Evolutionary conservation across 2,888 invertebrate species (phyloP), one percentile per base, ranked within the genome.

Genomic region (Sabatieria punctata): DNA sequence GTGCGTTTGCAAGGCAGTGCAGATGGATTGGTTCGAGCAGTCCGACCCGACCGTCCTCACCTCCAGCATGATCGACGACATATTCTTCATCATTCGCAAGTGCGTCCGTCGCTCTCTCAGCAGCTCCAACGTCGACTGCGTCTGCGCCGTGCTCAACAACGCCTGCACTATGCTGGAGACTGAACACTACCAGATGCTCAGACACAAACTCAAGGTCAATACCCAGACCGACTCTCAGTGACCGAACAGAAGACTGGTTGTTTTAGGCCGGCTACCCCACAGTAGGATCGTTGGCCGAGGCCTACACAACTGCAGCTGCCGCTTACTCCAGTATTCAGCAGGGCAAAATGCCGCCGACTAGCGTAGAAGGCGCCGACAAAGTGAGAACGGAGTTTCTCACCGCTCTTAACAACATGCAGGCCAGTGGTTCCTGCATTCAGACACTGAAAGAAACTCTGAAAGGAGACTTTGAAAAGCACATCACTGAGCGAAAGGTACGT

Each of bases 31-130:
- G 77, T 58, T 70, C 80, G 51, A 82, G 77, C 54, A 75, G 78
- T 24, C 77, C 33, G 11, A 11, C 33, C 33, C n/a, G 13, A 33
- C 33, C 25, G 22, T 11, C 6, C 8, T 15, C 54, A 43, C 21
- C 24, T 43, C 4, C 52, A 69, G 68, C 69, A 80, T 97, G 73
- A 83, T 95, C 0, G 97, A 97, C 66, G 95, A 97, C 68, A 82
- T 91, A 1, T 95, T 95, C 70, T 97, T 86, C 66, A 88, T 97
- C 54, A 78, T 93, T 2, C 80, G 88, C 59, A 95, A 95, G 71
- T 86, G 89, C 58, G 82, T 93, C 43, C 84, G 88, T 54, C 79
- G 95, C 53, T 80, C 86, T n/a, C 73, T 89, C 54, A 80, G 82
- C 4, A 84, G 83, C 54, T 82, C 83, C 61, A 89, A 85, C 63